phyloP scores from a whole-genome alignment of 2,888 invertebrate species.

The Villa cingulata region DNA sequence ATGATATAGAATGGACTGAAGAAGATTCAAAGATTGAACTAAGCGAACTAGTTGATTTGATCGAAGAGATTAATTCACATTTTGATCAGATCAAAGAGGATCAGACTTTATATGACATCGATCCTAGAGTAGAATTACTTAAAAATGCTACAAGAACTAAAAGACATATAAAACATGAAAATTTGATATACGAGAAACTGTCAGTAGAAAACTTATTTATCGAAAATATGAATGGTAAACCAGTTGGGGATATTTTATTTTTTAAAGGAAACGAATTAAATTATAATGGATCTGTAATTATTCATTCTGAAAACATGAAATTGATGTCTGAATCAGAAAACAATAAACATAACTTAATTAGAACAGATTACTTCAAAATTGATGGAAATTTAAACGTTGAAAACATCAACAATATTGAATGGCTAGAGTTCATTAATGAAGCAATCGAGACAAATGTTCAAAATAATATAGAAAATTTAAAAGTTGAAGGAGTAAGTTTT shows the following conservation, averaged over 20 bases:
- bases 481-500: slow-evolving; percentile 38
- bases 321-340: no score
- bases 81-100: slow-evolving; percentile 1
- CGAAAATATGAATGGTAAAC: slow-evolving; percentile 24
- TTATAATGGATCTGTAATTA: slow-evolving; percentile 21
- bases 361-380: slow-evolving; percentile 13
- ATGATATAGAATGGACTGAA: slow-evolving; percentile 23
- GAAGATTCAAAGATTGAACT: slow-evolving; percentile 23
- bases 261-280: slow-evolving; percentile 21
- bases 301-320: slow-evolving; percentile 10
- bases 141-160: slow-evolving; percentile 11
- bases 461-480: slow-evolving; percentile 30
- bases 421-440: slow-evolving; percentile 33
- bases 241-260: slow-evolving; percentile 20
- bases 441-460: slow-evolving; percentile 37
- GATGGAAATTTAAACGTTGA: slow-evolving; percentile 25
- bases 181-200: slow-evolving; percentile 23
- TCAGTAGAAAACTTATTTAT: slow-evolving; percentile 24
- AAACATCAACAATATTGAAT: slow-evolving; percentile 38
- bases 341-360: neutral
- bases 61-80: slow-evolving; percentile 12
- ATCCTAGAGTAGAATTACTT: neutral
- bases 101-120: neutral
- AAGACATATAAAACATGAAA: slow-evolving; percentile 12
- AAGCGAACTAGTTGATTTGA: slow-evolving; percentile 8